These are phyloP conservation scores for Pseudorhiza aurosa DNA, from an alignment of 30 jellyfish, hydroid and myxozoan species.

Conservation along the genomic window DNA sequence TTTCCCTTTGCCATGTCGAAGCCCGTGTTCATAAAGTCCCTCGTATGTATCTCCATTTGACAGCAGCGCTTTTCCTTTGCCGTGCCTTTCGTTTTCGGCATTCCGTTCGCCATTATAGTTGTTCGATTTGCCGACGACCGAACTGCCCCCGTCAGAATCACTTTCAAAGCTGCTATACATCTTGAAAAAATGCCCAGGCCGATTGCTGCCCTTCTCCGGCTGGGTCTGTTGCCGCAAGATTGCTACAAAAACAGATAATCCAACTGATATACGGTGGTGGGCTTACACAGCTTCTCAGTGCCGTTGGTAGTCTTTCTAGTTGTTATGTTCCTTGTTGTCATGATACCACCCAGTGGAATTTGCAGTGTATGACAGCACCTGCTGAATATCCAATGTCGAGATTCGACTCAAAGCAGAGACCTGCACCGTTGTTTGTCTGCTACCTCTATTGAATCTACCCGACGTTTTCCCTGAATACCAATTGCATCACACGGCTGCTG, in stretches of 20 bases:
- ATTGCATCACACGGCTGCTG: no score
- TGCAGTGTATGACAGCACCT: neutral
- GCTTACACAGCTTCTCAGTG: no score
- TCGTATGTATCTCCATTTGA: slow-evolving; percentile 70
- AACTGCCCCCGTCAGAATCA: neutral
- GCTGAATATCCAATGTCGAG: neutral
- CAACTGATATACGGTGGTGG: no score
- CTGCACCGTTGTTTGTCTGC: neutral
- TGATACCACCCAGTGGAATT: no score
- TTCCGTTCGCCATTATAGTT: slow-evolving; percentile 64
- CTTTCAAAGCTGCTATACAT: neutral
- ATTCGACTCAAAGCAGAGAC: neutral
- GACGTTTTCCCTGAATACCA: no score
- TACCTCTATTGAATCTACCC: neutral
- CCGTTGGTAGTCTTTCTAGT: no score
- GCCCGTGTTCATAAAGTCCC: slow-evolving; percentile 63
- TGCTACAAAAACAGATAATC: no score
- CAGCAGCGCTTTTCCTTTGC: slow-evolving; percentile 65
- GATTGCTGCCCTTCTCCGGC: no score
- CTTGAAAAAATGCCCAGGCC: neutral
- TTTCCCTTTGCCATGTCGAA: slow-evolving; percentile 75
- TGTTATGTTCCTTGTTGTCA: no score
- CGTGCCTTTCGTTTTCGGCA: slow-evolving; percentile 67
- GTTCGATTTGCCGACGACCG: no score
- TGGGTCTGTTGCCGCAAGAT: no score